Conservation (phyloP, 1,140 invertebrate genomes). For the Drosophila persimilis region DNA sequence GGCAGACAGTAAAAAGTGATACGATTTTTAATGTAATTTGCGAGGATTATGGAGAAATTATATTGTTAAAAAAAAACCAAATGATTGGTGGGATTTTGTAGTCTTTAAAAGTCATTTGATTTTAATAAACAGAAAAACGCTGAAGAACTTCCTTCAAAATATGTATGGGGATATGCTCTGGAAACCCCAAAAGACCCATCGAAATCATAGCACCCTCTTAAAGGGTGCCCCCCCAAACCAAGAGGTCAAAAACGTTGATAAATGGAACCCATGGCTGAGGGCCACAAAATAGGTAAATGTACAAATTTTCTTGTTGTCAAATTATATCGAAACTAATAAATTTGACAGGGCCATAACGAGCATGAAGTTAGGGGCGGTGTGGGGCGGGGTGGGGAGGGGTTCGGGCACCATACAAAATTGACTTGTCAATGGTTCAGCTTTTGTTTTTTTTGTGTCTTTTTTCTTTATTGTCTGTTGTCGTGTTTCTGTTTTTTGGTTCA, state of each 20-base stretch:
- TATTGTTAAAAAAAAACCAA: too few species aligned
- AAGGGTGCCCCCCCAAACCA: slow-evolving; percentile 1
- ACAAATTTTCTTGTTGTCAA: slow-evolving; percentile 73
- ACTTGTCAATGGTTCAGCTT: slow-evolving; percentile 64
- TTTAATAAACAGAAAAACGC: too few species aligned
- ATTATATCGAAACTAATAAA: slow-evolving; percentile 80
- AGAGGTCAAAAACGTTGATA: slow-evolving; percentile 47
- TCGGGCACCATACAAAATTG: slow-evolving; percentile 49
- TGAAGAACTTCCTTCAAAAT: too few species aligned
- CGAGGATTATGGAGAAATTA: too few species aligned
- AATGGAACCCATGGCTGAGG: slow-evolving; percentile 31
- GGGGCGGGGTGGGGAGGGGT: slow-evolving; percentile 13
- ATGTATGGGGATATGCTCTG: too few species aligned
- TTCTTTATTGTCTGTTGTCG: slow-evolving; percentile 32
- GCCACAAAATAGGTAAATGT: slow-evolving; percentile 31
- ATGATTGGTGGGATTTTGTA: too few species aligned
- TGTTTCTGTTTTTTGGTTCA: slow-evolving; percentile 21
- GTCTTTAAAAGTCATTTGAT: too few species aligned
- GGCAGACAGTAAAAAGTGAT: slow-evolving; percentile 8
- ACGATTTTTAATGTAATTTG: too few species aligned
- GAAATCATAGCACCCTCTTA: too few species aligned
- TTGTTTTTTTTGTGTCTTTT: not conserved
- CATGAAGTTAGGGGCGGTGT: slow-evolving; percentile 4
- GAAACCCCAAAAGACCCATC: too few species aligned
- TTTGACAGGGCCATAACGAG: slow-evolving; percentile 70